Percentiles rank a stretch among this genome's conserved stretches.
Evolutionary conservation across 2,888 invertebrate species (phyloP).

Genomic region (Anaspis maculata): DNA sequence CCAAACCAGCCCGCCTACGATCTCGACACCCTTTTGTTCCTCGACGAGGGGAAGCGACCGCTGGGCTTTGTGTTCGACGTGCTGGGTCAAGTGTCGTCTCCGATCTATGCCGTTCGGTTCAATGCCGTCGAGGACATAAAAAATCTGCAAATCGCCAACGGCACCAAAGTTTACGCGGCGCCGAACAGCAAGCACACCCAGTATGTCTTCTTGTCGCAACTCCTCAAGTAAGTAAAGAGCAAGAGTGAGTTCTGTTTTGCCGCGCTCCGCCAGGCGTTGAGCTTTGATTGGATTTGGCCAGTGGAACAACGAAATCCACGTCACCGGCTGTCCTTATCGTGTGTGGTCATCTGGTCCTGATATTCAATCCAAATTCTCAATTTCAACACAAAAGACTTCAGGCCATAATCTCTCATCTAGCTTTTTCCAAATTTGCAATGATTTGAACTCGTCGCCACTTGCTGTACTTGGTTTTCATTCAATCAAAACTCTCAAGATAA

Average conservation of each 20-base stretch:
- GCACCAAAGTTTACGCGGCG: conserved; percentile 73
- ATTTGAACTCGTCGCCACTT: too few species aligned
- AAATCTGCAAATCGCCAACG: conserved; percentile 56
- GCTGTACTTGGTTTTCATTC: too few species aligned
- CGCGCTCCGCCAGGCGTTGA: too few species aligned
- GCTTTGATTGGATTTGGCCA: too few species aligned
- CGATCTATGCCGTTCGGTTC: conserved; percentile 86
- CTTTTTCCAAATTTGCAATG: too few species aligned
- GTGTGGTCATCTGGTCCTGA: too few species aligned
- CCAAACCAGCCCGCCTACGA: conserved; percentile 71
- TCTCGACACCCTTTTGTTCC: conserved; percentile 79
- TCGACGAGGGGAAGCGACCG: conserved; percentile 67
- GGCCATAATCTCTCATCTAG: too few species aligned
- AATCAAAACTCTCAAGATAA: too few species aligned
- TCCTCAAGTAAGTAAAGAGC: conserved; percentile 57
- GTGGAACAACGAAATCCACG: too few species aligned
- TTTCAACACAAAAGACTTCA: too few species aligned
- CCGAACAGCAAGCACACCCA: conserved; percentile 68
- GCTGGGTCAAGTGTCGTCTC: conserved; percentile 76
- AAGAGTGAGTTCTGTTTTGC: not conserved
- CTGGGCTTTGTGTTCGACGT: conserved; percentile 85
- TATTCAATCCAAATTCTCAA: too few species aligned
- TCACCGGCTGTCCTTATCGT: too few species aligned
- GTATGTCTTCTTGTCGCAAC: conserved; percentile 65
- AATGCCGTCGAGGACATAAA: conserved; percentile 70